Percentiles rank a stretch among this genome's conserved stretches.
phyloP scores from a whole-genome alignment of 2,113 vertebrate species.

The Narcine bancroftii region DNA sequence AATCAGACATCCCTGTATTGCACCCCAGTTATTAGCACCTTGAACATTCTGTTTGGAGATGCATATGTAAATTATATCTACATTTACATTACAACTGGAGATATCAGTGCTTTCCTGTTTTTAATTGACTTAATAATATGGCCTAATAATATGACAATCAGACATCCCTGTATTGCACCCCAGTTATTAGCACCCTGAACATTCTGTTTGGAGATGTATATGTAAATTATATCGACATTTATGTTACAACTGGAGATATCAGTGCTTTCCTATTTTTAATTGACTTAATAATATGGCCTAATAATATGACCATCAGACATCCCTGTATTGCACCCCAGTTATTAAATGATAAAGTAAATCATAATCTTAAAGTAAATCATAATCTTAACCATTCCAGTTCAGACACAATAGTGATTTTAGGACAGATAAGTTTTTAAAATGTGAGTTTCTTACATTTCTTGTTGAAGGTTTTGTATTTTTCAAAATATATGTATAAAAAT shows the following conservation, averaged over 20 bases:
- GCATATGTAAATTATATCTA: no score
- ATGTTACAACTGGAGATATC: neutral
- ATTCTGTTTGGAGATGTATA: no score
- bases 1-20: no score
- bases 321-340: no score
- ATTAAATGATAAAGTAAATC: neutral
- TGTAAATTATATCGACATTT: neutral
- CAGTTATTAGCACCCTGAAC: no score
- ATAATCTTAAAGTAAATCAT: neutral
- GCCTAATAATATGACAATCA: neutral
- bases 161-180: no score
- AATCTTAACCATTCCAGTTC: neutral
- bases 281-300: no score
- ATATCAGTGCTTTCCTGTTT: neutral
- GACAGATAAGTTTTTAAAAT: neutral
- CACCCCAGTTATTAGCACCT: no score
- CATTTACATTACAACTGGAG: neutral
- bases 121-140: no score
- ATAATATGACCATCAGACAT: neutral
- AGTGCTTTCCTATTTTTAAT: neutral
- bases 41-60: no score
- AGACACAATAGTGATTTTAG: no score
- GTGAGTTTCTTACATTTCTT: neutral
- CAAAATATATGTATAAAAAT: no score
- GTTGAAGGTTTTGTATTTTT: neutral